Evolutionary conservation across 2,888 invertebrate genomes (phyloP), one percentile per base, ranked within the genome.

Genomic region (Tinea semifulvella): DNA sequence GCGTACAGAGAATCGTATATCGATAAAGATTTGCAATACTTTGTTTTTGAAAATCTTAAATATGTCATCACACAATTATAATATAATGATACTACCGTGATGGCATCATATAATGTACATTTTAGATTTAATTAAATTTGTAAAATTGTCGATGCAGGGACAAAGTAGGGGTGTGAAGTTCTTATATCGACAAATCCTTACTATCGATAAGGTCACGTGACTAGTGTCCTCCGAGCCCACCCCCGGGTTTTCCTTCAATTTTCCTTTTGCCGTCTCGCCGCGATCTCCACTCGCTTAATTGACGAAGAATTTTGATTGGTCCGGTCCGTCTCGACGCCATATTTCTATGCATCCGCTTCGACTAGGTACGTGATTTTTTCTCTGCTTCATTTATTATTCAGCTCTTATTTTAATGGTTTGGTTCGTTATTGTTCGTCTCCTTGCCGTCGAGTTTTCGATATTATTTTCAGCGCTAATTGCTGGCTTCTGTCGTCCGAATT

Each of bases 221-320:
- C 68, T 63, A 54, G 7, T n/a, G 17, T 42, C 51, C 49, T 63
- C 57, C 54, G 51, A 61, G 68, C 61, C 68, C 66, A 68, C 76
- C 74, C 79, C 71, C 68, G 69, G 73, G 67, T 71, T 74, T 77
- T 70, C 72, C 76, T 77, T 69, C 71, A 76, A 76, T 79, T 79
- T 80, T 79, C 75, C 75, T 74, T 79, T 76, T 73, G 64, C 63
- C 39, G 11, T 43, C 20, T 13, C 20, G 22, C 35, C 56, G 61
- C 75, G 70, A 77, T 77, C 76, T 76, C 70, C 67, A 66, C 59
- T 71, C 71, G 65, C 70, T 79, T 80, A 80, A 80, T 80, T 80
- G 79, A 74, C 75, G 76, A 72, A 68, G 76, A 76, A 79, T 79
- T 79, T 79, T 79, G 79, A 80, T 80, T 80, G 77, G 77, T 73